Evolutionary conservation across 2,888 invertebrate genomes (phyloP).

Genomic region (Caenorhabditis sulstoni): DNA sequence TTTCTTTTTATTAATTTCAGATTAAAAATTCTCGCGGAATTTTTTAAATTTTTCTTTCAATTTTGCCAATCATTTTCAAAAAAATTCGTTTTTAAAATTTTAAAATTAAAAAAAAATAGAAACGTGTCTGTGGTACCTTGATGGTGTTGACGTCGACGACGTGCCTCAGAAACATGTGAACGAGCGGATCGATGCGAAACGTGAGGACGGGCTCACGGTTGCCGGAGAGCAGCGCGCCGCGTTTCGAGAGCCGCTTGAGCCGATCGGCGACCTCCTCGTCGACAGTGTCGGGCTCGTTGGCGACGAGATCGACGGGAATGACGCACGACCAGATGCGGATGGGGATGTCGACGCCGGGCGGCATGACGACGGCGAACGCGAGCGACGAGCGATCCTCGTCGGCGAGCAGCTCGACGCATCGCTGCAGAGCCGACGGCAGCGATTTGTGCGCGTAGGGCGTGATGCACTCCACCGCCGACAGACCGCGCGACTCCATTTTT

Average conservation of each 20-base stretch:
- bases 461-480: constrained; percentile 36
- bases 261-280: constrained; percentile 55
- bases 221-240: constrained; percentile 36
- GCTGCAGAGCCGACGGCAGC: constrained; percentile 33
- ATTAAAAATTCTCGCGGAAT: too few relatives aligned
- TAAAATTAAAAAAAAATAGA: too few relatives aligned
- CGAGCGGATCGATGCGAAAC: constrained; percentile 37
- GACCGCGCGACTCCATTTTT: constrained; percentile 45
- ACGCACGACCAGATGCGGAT: constrained; percentile 57
- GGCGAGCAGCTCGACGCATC: constrained; percentile 53
- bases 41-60: too few relatives aligned
- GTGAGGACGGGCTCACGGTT: constrained; percentile 30
- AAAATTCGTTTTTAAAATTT: too few relatives aligned
- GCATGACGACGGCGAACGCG: constrained; percentile 56
- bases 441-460: constrained; percentile 56
- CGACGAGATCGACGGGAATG: constrained; percentile 57
- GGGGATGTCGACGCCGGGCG: constrained; percentile 57
- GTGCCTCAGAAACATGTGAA: constrained; percentile 46
- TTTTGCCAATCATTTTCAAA: too few relatives aligned
- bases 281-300: constrained; percentile 32
- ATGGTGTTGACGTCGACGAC: constrained; percentile 41
- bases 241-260: constrained; percentile 43
- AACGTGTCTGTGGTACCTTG: constrained; percentile 10
- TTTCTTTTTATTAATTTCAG: too few relatives aligned
- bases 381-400: constrained; percentile 52